Evolutionary conservation across 2,113 vertebrate species (phyloP).

Genomic region (Dasyornis broadbenti): DNA sequence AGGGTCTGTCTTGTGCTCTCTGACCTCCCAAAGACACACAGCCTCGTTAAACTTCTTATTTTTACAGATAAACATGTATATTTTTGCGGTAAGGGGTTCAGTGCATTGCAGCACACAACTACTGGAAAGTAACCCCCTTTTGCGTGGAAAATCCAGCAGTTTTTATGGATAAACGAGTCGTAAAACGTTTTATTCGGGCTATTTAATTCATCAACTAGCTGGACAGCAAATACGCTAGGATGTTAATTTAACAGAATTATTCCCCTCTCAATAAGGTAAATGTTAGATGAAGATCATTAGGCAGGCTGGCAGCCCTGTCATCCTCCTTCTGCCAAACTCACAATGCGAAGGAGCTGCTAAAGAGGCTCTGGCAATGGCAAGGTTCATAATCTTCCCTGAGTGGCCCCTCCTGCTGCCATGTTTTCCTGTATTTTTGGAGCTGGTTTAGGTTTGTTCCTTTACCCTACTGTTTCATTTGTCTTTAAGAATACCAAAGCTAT

Average conservation of each 20-base stretch:
- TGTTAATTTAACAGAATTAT: slow-evolving; percentile 63
- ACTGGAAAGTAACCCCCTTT: not conserved
- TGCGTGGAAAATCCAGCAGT: accelerated
- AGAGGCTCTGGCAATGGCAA: not conserved
- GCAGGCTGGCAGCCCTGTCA: slow-evolving; percentile 41
- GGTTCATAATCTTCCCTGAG: not conserved
- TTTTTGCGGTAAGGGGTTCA: not conserved
- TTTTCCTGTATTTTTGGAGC: not conserved
- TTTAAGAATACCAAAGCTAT: not conserved
- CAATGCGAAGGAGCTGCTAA: slow-evolving; percentile 13
- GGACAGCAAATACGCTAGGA: slow-evolving; percentile 44
- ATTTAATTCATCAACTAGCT: slow-evolving; percentile 54
- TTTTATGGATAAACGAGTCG: slow-evolving; percentile 34
- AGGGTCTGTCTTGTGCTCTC: accelerated
- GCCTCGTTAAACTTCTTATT: not conserved
- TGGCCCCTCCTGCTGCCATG: not conserved
- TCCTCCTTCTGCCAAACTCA: slow-evolving; percentile 22
- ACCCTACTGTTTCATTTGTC: not conserved
- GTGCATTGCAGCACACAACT: not conserved
- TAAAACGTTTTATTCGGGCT: slow-evolving; percentile 47
- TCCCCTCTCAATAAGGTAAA: slow-evolving; percentile 46
- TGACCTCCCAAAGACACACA: not conserved
- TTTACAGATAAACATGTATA: accelerated
- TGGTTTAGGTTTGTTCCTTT: not conserved
- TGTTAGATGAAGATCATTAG: slow-evolving; percentile 46